phyloP scores from a whole-genome alignment of 2,113 vertebrate species.

The Pygoscelis antarcticus region DNA sequence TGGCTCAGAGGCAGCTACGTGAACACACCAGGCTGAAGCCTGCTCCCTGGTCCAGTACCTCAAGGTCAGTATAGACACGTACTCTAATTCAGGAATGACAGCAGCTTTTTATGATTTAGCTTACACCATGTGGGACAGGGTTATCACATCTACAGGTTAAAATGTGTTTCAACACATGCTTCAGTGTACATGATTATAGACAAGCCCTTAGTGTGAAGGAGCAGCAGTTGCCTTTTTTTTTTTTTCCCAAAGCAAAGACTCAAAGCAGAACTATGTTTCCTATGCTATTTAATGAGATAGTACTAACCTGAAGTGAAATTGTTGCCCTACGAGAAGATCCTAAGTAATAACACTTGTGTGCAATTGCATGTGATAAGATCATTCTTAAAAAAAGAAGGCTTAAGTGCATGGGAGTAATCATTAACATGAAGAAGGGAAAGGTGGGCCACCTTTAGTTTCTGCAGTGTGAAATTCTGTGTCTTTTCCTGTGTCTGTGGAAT shows the following conservation, averaged over 20 bases:
- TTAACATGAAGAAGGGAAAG: not conserved
- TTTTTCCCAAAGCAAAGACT: not conserved
- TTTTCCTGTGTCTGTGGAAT: slow-evolving; percentile 9
- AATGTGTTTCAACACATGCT: not conserved
- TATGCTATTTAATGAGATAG: not conserved
- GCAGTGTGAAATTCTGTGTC: not conserved
- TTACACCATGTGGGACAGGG: not conserved
- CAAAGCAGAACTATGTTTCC: not conserved
- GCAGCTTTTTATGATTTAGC: not conserved
- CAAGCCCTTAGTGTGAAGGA: not conserved
- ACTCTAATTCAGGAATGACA: not conserved
- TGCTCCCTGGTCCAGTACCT: not conserved
- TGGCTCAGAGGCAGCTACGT: not conserved
- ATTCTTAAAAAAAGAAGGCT: not conserved
- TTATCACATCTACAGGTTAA: not conserved
- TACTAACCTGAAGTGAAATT: not conserved
- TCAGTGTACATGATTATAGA: not conserved
- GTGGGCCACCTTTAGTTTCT: not conserved
- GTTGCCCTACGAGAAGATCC: not conserved
- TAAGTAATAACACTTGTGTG: not conserved
- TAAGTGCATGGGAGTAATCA: not conserved
- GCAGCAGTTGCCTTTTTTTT: not conserved
- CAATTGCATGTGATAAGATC: not conserved
- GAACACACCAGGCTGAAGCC: not conserved
- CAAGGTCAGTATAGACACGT: not conserved